Evolutionary conservation across 2,888 invertebrate genomes (phyloP), one percentile per base, ranked within the genome.

Genomic region (Sphecodes monilicornis): DNA sequence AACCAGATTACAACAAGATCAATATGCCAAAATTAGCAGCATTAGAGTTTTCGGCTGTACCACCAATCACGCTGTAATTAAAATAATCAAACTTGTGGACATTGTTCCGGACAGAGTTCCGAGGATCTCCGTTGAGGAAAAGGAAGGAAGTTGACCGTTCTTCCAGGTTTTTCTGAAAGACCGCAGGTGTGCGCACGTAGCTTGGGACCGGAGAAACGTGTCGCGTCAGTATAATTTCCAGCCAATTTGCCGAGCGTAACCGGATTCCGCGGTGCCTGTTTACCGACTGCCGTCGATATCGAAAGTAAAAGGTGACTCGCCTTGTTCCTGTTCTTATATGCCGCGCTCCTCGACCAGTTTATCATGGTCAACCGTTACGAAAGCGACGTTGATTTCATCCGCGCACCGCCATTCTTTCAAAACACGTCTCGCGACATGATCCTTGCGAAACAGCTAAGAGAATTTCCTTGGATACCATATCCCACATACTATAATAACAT

Each of bases 231-330:
- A 73, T 46, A 74, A 68, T 70, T 79, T 80, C 54, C 69, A 69
- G 70, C 70, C 29, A 57, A 26, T 81, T 85, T 69, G 29, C 16
- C n/a, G 78, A 46, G 76, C 75, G 66, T 82, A 85, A 90, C 89
- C 83, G 85, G 88, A 89, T 74, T 84, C 80, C 68, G 50, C n/a
- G 5, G 60, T 66, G 69, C 22, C 75, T 50, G 41, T 82, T 84
- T 76, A 80, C 79, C 36, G 64, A 22, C 73, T 46, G 78, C 29
- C 70, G 72, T 80, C 86, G 91, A 90, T 90, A 91, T 91, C 89
- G 91, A 94, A 94, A 94, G 94, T 94, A 94, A 94, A 93, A 94
- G 94, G 92, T 90, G 84, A 90, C 87, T 92, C 87, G 89, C 94
- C 94, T 94, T 94, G 94, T 92, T 88, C 93, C 86, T 91, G 90